A percentile compares a stretch with the other conserved stretches of the same genome.
Evolutionary conservation across 2,797 vertebrate genomes (phyloP).

Genomic region (Micromesistius poutassou): DNA sequence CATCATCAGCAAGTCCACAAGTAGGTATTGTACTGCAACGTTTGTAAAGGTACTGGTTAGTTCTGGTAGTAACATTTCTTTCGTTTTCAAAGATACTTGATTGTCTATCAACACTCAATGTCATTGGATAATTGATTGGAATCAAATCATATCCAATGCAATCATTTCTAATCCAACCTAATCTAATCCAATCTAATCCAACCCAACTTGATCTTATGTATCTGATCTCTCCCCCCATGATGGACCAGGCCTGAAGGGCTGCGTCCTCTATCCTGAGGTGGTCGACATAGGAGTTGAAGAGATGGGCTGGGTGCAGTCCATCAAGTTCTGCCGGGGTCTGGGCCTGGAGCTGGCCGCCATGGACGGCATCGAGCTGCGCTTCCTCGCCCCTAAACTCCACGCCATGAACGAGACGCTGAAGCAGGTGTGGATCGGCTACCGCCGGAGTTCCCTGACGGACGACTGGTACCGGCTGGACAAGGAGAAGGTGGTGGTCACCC

Average conservation of each 20-base stretch:
- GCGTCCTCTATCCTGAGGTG: constrained; percentile 27
- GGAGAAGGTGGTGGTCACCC: not conserved
- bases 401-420: accelerated
- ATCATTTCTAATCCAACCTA: not conserved
- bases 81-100: not conserved
- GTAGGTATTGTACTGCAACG: constrained; percentile 39
- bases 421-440: constrained; percentile 67
- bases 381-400: constrained; percentile 10
- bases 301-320: constrained; percentile 51
- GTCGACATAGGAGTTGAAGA: not conserved
- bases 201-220: not conserved
- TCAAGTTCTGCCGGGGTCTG: constrained; percentile 25
- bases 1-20: constrained; percentile 49
- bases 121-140: not conserved
- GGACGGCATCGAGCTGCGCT: not conserved
- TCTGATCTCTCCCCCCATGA: not conserved
- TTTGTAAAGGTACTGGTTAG: not conserved
- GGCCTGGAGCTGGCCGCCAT: constrained; percentile 45
- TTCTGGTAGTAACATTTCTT: not conserved
- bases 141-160: not conserved
- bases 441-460: constrained; percentile 45
- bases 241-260: constrained; percentile 60
- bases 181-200: not conserved
- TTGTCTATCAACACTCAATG: not conserved
- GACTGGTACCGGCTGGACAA: constrained; percentile 65